A percentile compares a stretch with the other conserved stretches of the same genome.
phyloP scores from a whole-genome alignment of 2,888 invertebrate genomes.

The Melieria picta region DNA sequence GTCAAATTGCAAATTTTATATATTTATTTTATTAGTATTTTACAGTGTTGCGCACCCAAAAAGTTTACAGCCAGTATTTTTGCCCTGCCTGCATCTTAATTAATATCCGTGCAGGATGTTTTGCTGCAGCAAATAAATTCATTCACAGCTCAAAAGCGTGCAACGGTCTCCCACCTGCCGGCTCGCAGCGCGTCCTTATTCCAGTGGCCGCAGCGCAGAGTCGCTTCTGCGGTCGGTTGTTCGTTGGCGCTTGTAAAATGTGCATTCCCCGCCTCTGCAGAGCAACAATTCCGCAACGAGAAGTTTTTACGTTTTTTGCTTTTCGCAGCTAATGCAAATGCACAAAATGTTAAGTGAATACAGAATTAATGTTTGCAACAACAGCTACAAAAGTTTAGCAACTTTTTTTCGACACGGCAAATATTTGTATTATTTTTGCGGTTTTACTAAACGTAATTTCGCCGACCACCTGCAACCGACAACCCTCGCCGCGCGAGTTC shows the following conservation, averaged over 20 bases:
- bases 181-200: neutral
- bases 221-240: constrained; percentile 2
- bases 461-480: neutral
- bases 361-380: constrained; percentile 29
- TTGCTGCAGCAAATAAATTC: constrained; percentile 25
- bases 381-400: constrained; percentile 1
- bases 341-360: constrained; percentile 31
- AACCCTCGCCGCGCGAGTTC: neutral
- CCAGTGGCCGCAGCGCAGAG: neutral
- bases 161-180: neutral
- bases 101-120: neutral
- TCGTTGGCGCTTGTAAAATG: neutral
- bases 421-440: constrained; percentile 3
- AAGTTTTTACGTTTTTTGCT: neutral
- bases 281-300: too few species aligned
- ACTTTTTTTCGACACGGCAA: neutral
- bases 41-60: too few species aligned
- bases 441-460: neutral
- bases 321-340: constrained; percentile 4
- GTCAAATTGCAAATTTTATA: too few species aligned
- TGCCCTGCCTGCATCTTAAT: too few species aligned
- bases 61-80: too few species aligned
- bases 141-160: constrained; percentile 27
- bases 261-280: neutral
- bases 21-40: too few species aligned